phyloP scores from a whole-genome alignment of 2,888 invertebrate species.

The Papilio demoleus region DNA sequence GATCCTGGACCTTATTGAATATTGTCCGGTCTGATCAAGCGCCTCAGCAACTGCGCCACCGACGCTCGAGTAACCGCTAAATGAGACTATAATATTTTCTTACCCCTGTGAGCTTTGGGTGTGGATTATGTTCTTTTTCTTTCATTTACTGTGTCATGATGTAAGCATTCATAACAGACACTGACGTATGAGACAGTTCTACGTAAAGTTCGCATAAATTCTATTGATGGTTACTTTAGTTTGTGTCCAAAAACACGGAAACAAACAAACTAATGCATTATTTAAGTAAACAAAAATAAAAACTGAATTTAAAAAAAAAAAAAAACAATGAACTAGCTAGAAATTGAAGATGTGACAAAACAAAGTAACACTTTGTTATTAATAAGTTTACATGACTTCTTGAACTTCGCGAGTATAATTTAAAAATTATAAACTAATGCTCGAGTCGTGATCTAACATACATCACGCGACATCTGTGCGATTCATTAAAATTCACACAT shows the following conservation, averaged over 20 bases:
- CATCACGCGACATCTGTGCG: not conserved
- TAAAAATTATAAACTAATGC: conserved; percentile 19
- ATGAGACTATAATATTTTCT: not conserved
- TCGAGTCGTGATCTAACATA: not conserved
- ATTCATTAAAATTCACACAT: not conserved
- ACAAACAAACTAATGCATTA: too few relatives aligned
- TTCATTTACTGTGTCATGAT: not conserved
- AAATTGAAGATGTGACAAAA: too few relatives aligned
- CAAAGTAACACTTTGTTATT: conserved; percentile 9
- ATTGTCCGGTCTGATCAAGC: too few relatives aligned
- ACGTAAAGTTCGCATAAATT: not conserved
- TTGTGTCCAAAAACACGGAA: not conserved
- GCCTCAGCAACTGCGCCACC: too few relatives aligned
- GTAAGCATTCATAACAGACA: not conserved
- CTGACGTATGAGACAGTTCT: not conserved
- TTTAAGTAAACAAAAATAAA: not conserved
- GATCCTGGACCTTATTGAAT: too few relatives aligned
- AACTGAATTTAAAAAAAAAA: not conserved
- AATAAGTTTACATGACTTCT: conserved; percentile 23
- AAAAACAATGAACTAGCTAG: not conserved
- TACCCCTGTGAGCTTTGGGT: not conserved
- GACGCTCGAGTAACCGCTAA: too few relatives aligned
- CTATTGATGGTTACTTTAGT: too few relatives aligned
- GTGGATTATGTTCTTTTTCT: not conserved
- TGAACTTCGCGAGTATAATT: conserved; percentile 12